Conservation (phyloP, 1,140 invertebrate genomes). For the Carposina sasakii region DNA sequence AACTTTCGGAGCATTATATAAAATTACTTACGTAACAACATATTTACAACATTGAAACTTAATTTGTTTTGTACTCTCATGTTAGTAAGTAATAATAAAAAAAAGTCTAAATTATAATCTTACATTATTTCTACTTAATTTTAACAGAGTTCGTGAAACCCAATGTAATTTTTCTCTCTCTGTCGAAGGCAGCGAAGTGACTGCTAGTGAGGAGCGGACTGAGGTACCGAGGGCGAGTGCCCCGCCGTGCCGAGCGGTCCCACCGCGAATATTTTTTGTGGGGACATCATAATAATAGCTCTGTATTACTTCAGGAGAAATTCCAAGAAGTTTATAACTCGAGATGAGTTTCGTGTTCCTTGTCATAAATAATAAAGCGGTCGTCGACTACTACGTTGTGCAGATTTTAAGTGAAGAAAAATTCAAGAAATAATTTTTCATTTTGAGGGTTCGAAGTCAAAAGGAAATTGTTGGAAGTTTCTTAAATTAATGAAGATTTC, state of each 20-base stretch:
- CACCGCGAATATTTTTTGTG: constrained; percentile 65
- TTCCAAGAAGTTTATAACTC: constrained; percentile 73
- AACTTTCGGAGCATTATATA: too few species aligned
- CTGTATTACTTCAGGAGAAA: constrained; percentile 72
- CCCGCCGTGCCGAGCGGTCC: constrained; percentile 36
- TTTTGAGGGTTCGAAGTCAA: constrained; percentile 46
- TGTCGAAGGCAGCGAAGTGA: too few species aligned
- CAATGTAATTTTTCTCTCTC: too few species aligned
- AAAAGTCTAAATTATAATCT: too few species aligned
- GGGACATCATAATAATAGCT: constrained; percentile 72
- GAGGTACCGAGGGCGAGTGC: too few species aligned
- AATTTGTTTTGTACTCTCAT: too few species aligned
- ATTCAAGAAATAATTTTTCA: constrained; percentile 66
- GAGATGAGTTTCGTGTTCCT: constrained; percentile 72
- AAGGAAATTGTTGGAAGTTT: constrained; percentile 51
- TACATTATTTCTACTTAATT: too few species aligned
- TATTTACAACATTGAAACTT: too few species aligned
- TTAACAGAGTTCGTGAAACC: too few species aligned
- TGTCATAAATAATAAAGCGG: constrained; percentile 73
- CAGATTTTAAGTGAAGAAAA: constrained; percentile 71
- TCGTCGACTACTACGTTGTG: constrained; percentile 68
- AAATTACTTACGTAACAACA: too few species aligned
- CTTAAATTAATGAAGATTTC: constrained; percentile 48
- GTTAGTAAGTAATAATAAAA: too few species aligned
- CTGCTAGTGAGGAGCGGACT: too few species aligned